Percentiles rank a stretch among this genome's conserved stretches.
These are phyloP conservation scores for Lydus trimaculatus DNA, from an alignment of 2,888 invertebrate genomes.

Conservation along the genomic window DNA sequence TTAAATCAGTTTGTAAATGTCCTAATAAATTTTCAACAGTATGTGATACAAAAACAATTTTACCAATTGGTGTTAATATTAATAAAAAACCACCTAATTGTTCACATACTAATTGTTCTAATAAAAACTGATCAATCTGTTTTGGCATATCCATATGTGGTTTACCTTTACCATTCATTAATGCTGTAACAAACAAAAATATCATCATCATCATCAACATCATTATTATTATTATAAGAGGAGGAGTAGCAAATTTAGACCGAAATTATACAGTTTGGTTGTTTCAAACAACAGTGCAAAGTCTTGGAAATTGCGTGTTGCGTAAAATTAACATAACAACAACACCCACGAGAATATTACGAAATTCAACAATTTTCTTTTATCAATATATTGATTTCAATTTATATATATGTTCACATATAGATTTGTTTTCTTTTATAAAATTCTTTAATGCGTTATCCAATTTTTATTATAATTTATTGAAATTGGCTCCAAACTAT, in stretches of 20 bases:
- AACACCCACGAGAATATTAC: background rate
- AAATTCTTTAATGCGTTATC: background rate
- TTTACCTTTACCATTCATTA: constrained; percentile 40
- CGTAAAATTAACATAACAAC: background rate
- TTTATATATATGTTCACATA: too few species aligned
- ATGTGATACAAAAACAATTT: constrained; percentile 85
- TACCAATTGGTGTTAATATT: constrained; percentile 80
- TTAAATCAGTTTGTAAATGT: constrained; percentile 85
- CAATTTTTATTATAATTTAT: background rate
- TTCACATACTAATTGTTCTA: constrained; percentile 66
- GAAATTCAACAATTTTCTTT: background rate
- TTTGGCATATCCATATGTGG: constrained; percentile 61
- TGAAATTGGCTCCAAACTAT: background rate
- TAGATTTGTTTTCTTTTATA: background rate
- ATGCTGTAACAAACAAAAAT: constrained; percentile 37
- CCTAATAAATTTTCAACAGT: constrained; percentile 86
- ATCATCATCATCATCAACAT: too few species aligned
- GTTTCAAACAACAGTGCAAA: too few species aligned
- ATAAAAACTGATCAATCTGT: constrained; percentile 66
- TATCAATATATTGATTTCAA: background rate
- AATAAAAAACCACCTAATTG: constrained; percentile 82
- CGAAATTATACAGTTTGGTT: too few species aligned
- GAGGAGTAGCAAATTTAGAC: too few species aligned
- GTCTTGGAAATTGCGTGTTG: background rate
- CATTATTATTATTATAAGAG: too few species aligned